Percentiles rank a stretch among this genome's conserved stretches.
These are phyloP conservation scores for Neuroscelio doddi DNA, from an alignment of 2,888 invertebrate genomes.

Conservation along the genomic window DNA sequence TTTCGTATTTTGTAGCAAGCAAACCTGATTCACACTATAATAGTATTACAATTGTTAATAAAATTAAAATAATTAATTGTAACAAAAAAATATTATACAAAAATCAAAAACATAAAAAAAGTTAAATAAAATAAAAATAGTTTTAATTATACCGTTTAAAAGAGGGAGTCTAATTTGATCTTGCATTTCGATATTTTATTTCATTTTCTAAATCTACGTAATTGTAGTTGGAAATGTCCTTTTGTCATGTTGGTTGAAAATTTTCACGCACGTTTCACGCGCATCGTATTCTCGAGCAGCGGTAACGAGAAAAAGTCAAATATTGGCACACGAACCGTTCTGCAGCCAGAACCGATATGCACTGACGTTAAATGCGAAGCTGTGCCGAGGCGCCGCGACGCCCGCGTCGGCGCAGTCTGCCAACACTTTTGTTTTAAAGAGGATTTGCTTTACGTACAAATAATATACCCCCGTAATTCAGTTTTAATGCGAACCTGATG, in stretches of 20 bases:
- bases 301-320: slow-evolving; percentile 11
- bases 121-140: no score
- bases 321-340: slow-evolving; percentile 38
- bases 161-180: slow-evolving; percentile 19
- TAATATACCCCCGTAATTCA: slow-evolving; percentile 31
- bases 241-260: slow-evolving; percentile 17
- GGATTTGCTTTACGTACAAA: slow-evolving; percentile 28
- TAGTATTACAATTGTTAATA: no score
- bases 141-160: slow-evolving; percentile 17
- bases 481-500: slow-evolving; percentile 28
- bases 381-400: slow-evolving; percentile 37
- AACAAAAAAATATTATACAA: no score
- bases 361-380: slow-evolving; percentile 53
- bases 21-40: no score
- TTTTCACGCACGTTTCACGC: slow-evolving; percentile 35
- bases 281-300: slow-evolving; percentile 23
- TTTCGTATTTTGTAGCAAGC: no score
- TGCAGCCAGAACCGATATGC: slow-evolving; percentile 53
- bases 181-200: slow-evolving; percentile 18
- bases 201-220: slow-evolving; percentile 17
- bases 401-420: slow-evolving; percentile 43
- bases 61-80: no score
- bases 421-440: slow-evolving; percentile 32
- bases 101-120: no score
- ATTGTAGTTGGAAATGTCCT: slow-evolving; percentile 8